Base-by-base conservation (phyloP, 2,113 vertebrate species). In the Phalacrocorax pelagicus region DNA sequence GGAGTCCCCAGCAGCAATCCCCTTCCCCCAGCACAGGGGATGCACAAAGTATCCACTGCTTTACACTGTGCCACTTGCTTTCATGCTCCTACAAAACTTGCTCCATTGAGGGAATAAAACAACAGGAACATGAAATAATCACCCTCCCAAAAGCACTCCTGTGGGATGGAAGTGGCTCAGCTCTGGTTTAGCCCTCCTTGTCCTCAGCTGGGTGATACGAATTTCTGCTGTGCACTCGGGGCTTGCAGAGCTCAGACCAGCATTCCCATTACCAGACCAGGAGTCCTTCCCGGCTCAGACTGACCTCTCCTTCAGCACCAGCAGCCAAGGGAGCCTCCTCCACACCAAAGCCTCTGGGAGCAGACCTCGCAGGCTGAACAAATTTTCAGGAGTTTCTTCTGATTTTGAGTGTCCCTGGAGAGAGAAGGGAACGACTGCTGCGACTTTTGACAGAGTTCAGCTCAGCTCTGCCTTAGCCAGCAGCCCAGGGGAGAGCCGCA, bases 321-420 rank as follows among this genome's bases (percentile, higher is more conserved):
- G 52, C 85, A 52, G 59, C 84, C 75, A 22, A 22, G 15, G 1
- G 49, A 29, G 13, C 47, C 40, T 57, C 54, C 61, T 51, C 52
- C 0, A 1, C 19, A 9, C 65, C 2, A 1, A 42, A 29, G 13
- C 47, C 20, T 17, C 59, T 15, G 42, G 30, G 17, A 29, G 27
- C 7, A 0, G 19, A 4, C 6, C 70, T 6, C 29, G 55, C 51
- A 40, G 59, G 29, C 54, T 26, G 59, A n/a, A n/a, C 5, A 6
- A 5, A 47, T 38, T 10, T 55, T 46, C 69, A 18, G 36, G 59
- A 81, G 36, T 6, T 6, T 11, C 22, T 81, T 67, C 74, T 32
- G 29, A 36, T 81, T 44, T 14, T 10, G 58, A 46, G 73, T 2
- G 46, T 42, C 46, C 74, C 63, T 65, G 65, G 27, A 52, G 44